phyloP scores from a whole-genome alignment of 2,888 invertebrate genomes.

The Pinctada fucata region DNA sequence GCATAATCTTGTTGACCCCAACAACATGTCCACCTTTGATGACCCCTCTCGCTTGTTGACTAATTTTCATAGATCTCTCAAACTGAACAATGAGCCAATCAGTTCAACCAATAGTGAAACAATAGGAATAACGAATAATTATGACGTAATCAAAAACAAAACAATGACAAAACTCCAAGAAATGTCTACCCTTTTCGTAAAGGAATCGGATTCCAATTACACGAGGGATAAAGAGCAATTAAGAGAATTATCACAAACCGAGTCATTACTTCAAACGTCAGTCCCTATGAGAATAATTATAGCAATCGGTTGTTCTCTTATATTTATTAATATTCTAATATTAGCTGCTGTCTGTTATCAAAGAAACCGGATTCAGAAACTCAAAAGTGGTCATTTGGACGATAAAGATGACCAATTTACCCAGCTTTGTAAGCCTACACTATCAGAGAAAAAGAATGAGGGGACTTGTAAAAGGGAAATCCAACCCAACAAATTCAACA shows the following conservation, averaged over 20 bases:
- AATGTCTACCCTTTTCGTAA: not conserved
- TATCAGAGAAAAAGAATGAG: not conserved
- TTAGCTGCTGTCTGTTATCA: conserved; percentile 97
- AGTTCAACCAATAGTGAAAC: not conserved
- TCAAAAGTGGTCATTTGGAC: conserved; percentile 43
- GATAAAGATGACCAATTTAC: conserved; percentile 12
- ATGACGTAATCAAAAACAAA: not conserved
- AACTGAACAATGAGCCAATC: conserved; percentile 39
- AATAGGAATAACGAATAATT: not conserved
- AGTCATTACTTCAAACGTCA: conserved; percentile 36
- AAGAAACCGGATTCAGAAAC: conserved; percentile 72
- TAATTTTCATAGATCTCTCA: conserved; percentile 61
- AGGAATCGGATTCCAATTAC: conserved; percentile 5
- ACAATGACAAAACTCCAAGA: conserved; percentile 21
- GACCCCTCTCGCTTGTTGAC: conserved; percentile 84
- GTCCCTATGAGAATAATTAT: conserved; percentile 79
- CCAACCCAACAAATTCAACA: conserved; percentile 12
- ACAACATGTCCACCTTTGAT: conserved; percentile 92
- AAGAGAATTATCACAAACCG: conserved; percentile 1
- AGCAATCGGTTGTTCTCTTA: conserved; percentile 93
- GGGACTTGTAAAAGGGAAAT: conserved; percentile 9
- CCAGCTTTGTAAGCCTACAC: conserved; percentile 2
- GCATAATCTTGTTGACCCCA: conserved; percentile 89
- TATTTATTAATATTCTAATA: conserved; percentile 93
- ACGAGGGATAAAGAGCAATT: conserved; percentile 3